Base-by-base conservation (phyloP, 1,140 invertebrate genomes). In the Neomicropteryx cornuta region DNA sequence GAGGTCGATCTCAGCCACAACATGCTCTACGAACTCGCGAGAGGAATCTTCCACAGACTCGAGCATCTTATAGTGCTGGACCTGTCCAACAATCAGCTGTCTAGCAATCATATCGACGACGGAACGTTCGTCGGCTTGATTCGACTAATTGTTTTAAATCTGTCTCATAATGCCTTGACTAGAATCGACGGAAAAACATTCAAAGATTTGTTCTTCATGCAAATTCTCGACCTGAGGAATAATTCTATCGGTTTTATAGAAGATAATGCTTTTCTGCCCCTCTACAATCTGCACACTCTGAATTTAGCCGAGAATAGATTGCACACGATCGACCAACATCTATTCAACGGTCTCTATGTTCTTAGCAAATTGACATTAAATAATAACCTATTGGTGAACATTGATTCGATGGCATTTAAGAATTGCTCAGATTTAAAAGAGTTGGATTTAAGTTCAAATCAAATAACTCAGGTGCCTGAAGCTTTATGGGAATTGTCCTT, bases 361-460 rank as follows among this genome's bases (percentile, higher is more conserved):
- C 62, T 92, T 4, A 86, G 77, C 47, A 84, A 87, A 57, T 66
- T 93, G 11, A 87, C 81, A 6, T 64, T 92, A 1, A 88, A 88
- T 50, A 83, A 85, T 44, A 93, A 93, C 66, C 65, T 80, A 37
- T 76, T 94, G 11, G 75, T 78, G n/a, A 77, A 68, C 43, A 74
- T 93, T 40, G 83, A 90, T 56, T 66, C 74, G 8, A 77, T 83
- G 46, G 81, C 90, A n/a, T 93, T 93, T 52, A 79, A 78, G 60
- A 96, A 91, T 62, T 86, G 86, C 52, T 89, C 86, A 3, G 84
- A 85, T 47, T 65, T 94, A n/a, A 87, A 87, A 60, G 87, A 92
- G 50, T 64, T 97, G 3, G 87, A 91, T 66, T 66, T 95, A 17
- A 84, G 87, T 52, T 81, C 83, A 13, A 96, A 96, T 65, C 75